Conservation (phyloP, 2,888 invertebrate genomes). For the Pocota personata region DNA sequence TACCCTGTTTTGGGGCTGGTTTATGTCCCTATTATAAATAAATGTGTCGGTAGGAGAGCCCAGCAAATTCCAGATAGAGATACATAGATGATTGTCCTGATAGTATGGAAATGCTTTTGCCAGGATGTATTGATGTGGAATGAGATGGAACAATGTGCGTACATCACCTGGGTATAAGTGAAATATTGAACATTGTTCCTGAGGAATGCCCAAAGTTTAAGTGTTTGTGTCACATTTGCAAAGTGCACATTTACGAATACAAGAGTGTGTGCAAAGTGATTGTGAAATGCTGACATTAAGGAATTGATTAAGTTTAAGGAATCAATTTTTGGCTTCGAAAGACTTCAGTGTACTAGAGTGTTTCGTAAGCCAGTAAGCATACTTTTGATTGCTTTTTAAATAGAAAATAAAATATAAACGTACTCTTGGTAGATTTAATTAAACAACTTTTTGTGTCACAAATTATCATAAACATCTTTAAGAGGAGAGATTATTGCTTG, state of each 20-base stretch:
- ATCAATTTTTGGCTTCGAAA: not conserved
- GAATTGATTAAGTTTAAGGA: not conserved
- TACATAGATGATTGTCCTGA: not conserved
- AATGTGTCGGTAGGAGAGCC: not conserved
- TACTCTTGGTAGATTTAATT: no score
- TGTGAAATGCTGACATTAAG: not conserved
- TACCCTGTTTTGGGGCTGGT: not conserved
- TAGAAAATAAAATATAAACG: no score
- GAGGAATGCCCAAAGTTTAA: constrained; percentile 4
- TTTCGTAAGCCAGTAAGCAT: not conserved
- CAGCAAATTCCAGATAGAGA: not conserved
- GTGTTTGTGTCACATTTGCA: constrained; percentile 40
- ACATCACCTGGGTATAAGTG: not conserved
- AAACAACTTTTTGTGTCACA: no score
- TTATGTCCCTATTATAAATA: not conserved
- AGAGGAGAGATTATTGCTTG: no score
- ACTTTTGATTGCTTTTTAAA: no score
- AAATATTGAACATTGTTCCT: not conserved
- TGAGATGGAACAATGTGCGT: not conserved
- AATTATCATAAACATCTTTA: no score
- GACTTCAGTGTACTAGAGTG: no score
- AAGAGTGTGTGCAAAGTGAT: no score
- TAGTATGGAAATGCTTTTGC: not conserved
- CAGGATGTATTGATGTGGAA: not conserved
- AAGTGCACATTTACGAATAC: not conserved